A percentile compares a stretch with the other conserved stretches of the same genome.
phyloP scores from a whole-genome alignment of 2,888 invertebrate species.

The Campopleginae sp. region DNA sequence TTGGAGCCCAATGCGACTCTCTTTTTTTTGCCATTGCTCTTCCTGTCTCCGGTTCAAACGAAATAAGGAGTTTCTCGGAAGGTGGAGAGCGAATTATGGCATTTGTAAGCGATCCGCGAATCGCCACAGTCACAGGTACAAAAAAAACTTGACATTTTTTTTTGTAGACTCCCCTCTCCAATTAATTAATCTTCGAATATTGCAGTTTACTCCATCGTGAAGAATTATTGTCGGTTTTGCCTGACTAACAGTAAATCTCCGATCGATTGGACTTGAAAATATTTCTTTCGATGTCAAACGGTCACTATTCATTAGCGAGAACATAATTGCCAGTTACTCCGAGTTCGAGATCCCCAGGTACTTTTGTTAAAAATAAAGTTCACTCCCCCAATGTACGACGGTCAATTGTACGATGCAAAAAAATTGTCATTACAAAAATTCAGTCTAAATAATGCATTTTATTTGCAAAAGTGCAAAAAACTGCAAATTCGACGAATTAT shows the following conservation, averaged over 20 bases:
- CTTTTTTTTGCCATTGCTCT: slow-evolving; percentile 37
- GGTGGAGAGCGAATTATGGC: slow-evolving; percentile 24
- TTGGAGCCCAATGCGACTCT: slow-evolving; percentile 51
- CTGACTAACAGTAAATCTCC: background rate
- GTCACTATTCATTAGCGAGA: background rate
- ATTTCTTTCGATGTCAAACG: background rate
- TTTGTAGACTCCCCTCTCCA: background rate
- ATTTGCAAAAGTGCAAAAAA: background rate
- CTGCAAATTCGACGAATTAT: background rate
- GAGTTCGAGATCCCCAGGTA: background rate
- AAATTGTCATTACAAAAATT: background rate
- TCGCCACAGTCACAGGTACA: slow-evolving; percentile 1
- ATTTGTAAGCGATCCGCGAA: slow-evolving; percentile 25
- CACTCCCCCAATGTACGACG: too few species aligned
- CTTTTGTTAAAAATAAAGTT: too few species aligned
- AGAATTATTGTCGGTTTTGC: background rate
- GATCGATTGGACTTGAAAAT: background rate
- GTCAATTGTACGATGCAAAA: background rate
- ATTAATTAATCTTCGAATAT: slow-evolving; percentile 6
- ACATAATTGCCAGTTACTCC: background rate
- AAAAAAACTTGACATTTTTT: slow-evolving; percentile 6
- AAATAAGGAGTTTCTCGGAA: slow-evolving; percentile 50
- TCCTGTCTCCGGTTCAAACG: slow-evolving; percentile 39
- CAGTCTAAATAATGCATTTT: background rate
- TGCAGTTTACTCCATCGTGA: background rate